Evolutionary conservation across 37 sponge, comb jelly and placozoan genomes (phyloP).

Genomic region (Agelas oroides): DNA sequence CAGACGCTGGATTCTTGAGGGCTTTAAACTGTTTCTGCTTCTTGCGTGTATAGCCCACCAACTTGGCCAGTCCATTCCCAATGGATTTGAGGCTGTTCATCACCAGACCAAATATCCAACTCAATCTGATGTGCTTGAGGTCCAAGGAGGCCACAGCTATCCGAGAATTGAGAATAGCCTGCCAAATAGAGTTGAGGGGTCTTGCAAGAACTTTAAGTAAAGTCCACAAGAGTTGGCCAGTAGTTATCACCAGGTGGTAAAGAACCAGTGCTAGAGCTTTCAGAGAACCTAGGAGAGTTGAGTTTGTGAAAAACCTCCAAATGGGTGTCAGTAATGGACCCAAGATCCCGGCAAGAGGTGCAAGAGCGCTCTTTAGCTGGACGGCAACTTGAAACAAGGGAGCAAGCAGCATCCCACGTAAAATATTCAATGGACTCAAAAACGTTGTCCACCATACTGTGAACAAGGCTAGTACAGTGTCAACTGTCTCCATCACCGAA

Average conservation of each 20-base stretch:
- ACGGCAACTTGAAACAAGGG: slow-evolving; percentile 15
- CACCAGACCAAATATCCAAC: slow-evolving; percentile 42
- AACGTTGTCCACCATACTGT: slow-evolving; percentile 60
- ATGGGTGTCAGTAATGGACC: neutral
- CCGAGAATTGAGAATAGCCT: slow-evolving; percentile 42
- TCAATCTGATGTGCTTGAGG: slow-evolving; percentile 18
- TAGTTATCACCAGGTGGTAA: neutral
- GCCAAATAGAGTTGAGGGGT: slow-evolving; percentile 36
- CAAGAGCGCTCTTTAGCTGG: slow-evolving; percentile 16
- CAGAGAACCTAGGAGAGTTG: neutral
- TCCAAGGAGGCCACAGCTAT: slow-evolving; percentile 70
- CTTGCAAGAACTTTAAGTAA: slow-evolving; percentile 4
- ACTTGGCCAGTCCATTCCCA: slow-evolving; percentile 38
- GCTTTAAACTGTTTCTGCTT: slow-evolving; percentile 35
- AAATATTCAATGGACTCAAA: slow-evolving; percentile 67
- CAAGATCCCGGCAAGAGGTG: neutral
- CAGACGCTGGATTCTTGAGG: neutral
- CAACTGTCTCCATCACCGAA: slow-evolving; percentile 45
- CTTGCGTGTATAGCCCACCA: slow-evolving; percentile 43
- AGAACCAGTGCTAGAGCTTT: neutral
- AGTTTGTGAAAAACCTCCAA: slow-evolving; percentile 4
- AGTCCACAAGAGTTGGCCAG: neutral
- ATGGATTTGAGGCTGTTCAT: slow-evolving; percentile 47
- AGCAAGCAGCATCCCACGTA: slow-evolving; percentile 29
- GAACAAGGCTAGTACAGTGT: slow-evolving; percentile 46